Evolutionary conservation across 2,113 vertebrate species (phyloP).

Genomic region (pig (Sus scrofa)): T2T-Sscrofa CM000813.6:23611501-23612000

Average conservation of each 20-base stretch:
- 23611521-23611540: neutral
- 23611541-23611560: neutral
- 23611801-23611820: neutral
- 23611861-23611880: neutral
- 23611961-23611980: too few species aligned
- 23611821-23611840: neutral
- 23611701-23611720: neutral
- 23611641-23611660: neutral
- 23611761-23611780: neutral
- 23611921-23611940: neutral
- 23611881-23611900: neutral
- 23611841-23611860: conserved; percentile 7
- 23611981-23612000: neutral
- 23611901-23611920: neutral
- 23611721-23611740: neutral
- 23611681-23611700: neutral
- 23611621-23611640: neutral
- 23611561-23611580: neutral
- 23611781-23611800: neutral
- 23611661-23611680: neutral
- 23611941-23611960: neutral
- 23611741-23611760: neutral
- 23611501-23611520: neutral
- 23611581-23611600: neutral
- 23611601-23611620: neutral